Evolutionary conservation across 2,888 invertebrate genomes (phyloP).

Genomic region (Cerastis leucographa): DNA sequence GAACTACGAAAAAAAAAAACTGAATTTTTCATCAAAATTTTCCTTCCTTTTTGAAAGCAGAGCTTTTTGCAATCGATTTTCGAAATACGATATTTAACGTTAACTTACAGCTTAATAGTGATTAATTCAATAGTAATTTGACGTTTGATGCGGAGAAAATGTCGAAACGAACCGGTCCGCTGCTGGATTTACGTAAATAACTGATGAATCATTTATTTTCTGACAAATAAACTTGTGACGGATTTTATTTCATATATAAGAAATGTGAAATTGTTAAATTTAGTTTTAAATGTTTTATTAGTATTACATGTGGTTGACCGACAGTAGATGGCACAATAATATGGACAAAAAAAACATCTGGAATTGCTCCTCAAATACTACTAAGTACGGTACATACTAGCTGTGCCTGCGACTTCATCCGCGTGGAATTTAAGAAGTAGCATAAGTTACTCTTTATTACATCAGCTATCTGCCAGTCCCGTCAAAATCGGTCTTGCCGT

Average conservation of each 20-base stretch:
- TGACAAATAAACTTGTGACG: background rate
- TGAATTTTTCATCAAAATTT: slow-evolving; percentile 37
- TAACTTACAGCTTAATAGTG: slow-evolving; percentile 2
- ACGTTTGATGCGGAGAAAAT: slow-evolving; percentile 20
- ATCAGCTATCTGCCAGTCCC: too few relatives aligned
- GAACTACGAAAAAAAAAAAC: slow-evolving; percentile 8
- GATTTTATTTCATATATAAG: background rate
- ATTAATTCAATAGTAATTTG: slow-evolving; percentile 34
- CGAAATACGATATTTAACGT: slow-evolving; percentile 4
- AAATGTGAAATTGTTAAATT: slow-evolving; percentile 1
- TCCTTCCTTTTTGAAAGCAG: slow-evolving; percentile 6
- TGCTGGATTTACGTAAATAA: slow-evolving; percentile 21
- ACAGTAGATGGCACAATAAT: background rate
- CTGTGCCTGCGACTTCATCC: too few relatives aligned
- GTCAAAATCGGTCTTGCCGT: too few relatives aligned
- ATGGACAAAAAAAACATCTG: background rate
- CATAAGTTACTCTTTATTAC: too few relatives aligned
- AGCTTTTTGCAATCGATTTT: slow-evolving; percentile 27
- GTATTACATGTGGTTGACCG: background rate
- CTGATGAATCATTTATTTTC: slow-evolving; percentile 1
- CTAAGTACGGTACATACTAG: too few relatives aligned
- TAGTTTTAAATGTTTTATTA: slow-evolving; percentile 4
- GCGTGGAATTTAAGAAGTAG: too few relatives aligned
- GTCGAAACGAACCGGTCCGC: slow-evolving; percentile 11
- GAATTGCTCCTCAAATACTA: background rate